These are phyloP conservation scores for Anguilla obscura DNA, from an alignment of 2,797 vertebrate species.

Conservation along the genomic window DNA sequence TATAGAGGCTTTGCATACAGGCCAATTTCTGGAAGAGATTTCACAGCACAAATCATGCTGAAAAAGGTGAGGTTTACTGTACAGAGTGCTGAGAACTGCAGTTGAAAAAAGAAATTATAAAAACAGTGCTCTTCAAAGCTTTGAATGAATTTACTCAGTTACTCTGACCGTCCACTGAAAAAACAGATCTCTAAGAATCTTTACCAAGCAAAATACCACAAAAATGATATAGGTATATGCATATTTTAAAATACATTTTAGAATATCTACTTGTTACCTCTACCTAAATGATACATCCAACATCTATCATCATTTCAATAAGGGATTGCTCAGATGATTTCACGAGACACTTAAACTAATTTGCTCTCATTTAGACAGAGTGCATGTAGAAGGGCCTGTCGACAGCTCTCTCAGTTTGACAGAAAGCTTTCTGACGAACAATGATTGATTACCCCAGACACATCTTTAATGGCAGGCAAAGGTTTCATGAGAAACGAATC, in stretches of 20 bases:
- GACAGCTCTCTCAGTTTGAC: background rate
- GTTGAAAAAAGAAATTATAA: background rate
- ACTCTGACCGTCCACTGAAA: background rate
- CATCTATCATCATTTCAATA: background rate
- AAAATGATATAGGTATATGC: background rate
- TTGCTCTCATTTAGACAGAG: background rate
- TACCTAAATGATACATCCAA: background rate
- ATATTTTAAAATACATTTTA: background rate
- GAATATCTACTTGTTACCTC: background rate
- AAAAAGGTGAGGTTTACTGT: background rate
- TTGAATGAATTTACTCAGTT: too few relatives aligned
- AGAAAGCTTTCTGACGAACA: background rate
- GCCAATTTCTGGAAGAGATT: too few relatives aligned
- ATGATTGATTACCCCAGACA: background rate
- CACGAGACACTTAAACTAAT: background rate
- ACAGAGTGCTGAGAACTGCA: background rate
- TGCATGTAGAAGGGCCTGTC: background rate
- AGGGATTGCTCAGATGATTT: background rate
- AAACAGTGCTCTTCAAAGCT: too few relatives aligned
- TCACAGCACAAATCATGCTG: too few relatives aligned
- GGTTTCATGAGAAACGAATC: background rate
- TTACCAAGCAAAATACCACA: background rate
- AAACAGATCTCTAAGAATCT: background rate
- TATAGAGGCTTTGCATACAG: too few relatives aligned
- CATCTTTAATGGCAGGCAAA: background rate